These are phyloP conservation scores for Dromaius novaehollandiae DNA, from an alignment of 2,113 vertebrate species.

Conservation along the genomic window DNA sequence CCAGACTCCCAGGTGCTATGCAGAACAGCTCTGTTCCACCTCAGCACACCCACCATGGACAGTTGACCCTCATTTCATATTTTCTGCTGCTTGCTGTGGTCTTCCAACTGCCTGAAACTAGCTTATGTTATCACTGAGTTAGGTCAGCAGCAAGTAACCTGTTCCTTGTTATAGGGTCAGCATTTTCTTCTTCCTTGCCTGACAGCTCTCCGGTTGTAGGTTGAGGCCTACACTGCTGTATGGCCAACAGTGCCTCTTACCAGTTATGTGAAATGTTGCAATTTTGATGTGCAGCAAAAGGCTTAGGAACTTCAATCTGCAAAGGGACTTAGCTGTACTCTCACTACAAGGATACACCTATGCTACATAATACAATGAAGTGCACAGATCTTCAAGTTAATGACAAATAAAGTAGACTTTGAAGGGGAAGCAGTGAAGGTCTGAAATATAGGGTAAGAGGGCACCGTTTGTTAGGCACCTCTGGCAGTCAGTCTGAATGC, in stretches of 20 bases:
- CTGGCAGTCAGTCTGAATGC: background rate
- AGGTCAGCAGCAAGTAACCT: background rate
- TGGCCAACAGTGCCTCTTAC: background rate
- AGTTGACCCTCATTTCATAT: background rate
- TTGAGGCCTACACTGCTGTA: background rate
- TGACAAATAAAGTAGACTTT: background rate
- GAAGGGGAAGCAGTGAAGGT: background rate
- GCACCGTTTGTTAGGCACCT: rapidly evolving
- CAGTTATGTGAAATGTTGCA: background rate
- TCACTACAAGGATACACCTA: rapidly evolving
- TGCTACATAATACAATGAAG: background rate
- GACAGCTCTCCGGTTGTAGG: background rate
- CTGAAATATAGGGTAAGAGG: background rate
- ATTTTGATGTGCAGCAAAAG: background rate
- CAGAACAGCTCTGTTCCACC: background rate
- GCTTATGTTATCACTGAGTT: background rate
- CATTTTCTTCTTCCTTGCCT: background rate
- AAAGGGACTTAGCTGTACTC: background rate
- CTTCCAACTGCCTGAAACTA: background rate
- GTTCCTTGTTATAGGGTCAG: background rate
- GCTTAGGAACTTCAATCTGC: background rate
- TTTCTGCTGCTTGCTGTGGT: background rate
- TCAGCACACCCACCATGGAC: background rate
- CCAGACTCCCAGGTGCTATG: background rate
- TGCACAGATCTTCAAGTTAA: background rate